A percentile compares a stretch with the other conserved stretches of the same genome.
Evolutionary conservation across 53 echinoderm and acorn worm genomes (phyloP).

Genomic region (Mesocentrotus franciscanus): DNA sequence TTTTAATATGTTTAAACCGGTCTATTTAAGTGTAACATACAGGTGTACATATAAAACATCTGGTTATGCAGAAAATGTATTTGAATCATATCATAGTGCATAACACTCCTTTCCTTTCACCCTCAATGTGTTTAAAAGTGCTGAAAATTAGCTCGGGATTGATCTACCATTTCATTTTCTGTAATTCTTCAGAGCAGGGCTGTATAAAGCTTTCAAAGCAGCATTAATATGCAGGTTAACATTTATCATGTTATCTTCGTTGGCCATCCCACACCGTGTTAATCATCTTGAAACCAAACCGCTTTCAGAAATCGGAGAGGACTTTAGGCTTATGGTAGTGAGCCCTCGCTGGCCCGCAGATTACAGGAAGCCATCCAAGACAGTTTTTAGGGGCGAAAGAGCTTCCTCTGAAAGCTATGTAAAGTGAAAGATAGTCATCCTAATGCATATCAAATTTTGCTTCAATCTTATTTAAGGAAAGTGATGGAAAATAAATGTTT

Average conservation of each 20-base stretch:
- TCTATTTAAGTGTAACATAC: too few species aligned
- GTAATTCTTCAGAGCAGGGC: background rate
- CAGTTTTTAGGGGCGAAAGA: conserved; percentile 10
- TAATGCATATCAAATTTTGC: too few species aligned
- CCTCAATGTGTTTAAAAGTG: too few species aligned
- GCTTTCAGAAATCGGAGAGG: conserved; percentile 10
- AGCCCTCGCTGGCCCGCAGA: conserved; percentile 14
- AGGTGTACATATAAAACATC: too few species aligned
- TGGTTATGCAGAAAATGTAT: too few species aligned
- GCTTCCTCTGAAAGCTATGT: background rate
- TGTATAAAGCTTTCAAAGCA: background rate
- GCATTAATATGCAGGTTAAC: background rate
- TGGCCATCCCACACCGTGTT: background rate
- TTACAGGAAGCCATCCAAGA: conserved; percentile 33
- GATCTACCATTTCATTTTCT: background rate
- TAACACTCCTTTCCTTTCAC: too few species aligned
- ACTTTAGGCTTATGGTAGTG: background rate
- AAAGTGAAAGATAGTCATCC: background rate
- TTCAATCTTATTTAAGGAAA: too few species aligned
- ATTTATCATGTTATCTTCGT: background rate
- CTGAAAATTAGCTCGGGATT: too few species aligned
- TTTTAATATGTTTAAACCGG: too few species aligned
- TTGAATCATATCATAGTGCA: too few species aligned
- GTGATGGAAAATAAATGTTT: too few species aligned
- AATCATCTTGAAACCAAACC: conserved; percentile 16